A percentile compares a stretch with the other conserved stretches of the same genome.
These are phyloP conservation scores for Archivesica marissinica DNA, from an alignment of 1,140 invertebrate species.

Conservation along the genomic window DNA sequence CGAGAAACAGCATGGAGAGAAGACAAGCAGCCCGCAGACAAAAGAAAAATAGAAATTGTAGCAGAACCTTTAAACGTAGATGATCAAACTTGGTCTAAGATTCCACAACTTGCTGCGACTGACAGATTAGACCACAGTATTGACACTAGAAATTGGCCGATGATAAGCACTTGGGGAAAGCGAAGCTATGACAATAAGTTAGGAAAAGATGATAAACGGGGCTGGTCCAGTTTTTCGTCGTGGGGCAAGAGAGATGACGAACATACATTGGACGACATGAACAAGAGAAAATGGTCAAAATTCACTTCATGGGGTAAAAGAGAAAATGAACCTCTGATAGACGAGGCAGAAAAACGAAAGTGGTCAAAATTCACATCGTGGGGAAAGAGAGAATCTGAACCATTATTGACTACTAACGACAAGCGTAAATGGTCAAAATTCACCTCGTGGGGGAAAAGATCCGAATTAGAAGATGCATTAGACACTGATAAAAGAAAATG, in stretches of 20 bases:
- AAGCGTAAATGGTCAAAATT: conserved; percentile 57
- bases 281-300: conserved; percentile 31
- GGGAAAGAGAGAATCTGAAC: conserved; percentile 27
- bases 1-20: neutral
- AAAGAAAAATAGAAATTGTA: neutral
- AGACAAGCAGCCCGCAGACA: neutral
- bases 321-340: neutral
- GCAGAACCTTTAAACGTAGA: conserved; percentile 2
- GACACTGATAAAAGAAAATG: conserved; percentile 52
- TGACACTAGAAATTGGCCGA: conserved; percentile 42
- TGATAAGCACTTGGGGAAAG: conserved; percentile 27
- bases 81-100: neutral
- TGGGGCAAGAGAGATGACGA: conserved; percentile 38
- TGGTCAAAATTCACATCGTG: conserved; percentile 52
- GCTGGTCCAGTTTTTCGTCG: conserved; percentile 47
- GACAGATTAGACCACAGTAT: neutral
- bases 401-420: neutral
- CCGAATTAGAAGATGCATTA: neutral
- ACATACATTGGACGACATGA: neutral
- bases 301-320: conserved; percentile 33
- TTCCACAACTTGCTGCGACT: neutral
- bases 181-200: neutral
- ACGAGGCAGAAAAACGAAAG: conserved; percentile 23
- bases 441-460: conserved; percentile 46
- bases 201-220: conserved; percentile 6